A percentile compares a stretch with the other conserved stretches of the same genome.
phyloP scores from a whole-genome alignment of 2,797 vertebrate genomes.

The Melopsittacus undulatus region DNA sequence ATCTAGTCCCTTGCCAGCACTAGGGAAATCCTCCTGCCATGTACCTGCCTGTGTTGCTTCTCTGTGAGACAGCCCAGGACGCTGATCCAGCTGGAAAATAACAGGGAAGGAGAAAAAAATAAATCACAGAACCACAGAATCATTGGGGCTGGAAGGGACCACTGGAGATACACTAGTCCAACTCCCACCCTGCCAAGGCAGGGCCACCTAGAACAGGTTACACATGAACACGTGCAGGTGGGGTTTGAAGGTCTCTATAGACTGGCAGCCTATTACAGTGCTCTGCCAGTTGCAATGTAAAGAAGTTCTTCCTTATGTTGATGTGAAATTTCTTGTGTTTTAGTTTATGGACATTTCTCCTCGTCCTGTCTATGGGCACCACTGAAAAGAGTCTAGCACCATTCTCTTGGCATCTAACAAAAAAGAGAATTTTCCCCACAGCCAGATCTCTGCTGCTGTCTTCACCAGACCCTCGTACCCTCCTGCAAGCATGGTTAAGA shows the following conservation, averaged over 20 bases:
- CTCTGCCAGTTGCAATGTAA: neutral
- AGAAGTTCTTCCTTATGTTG: neutral
- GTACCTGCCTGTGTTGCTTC: fast-evolving
- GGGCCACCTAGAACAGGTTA: neutral
- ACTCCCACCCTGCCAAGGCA: neutral
- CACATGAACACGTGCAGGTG: neutral
- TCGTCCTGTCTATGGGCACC: neutral
- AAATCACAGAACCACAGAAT: neutral
- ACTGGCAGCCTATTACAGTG: neutral
- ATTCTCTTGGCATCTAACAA: neutral
- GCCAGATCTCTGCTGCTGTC: neutral
- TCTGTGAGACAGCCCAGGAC: neutral
- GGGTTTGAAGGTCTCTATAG: neutral
- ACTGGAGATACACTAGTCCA: neutral
- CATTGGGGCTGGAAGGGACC: neutral
- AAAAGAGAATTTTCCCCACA: neutral
- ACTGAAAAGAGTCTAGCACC: neutral
- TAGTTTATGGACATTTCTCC: neutral
- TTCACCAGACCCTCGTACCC: neutral
- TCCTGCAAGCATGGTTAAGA: neutral
- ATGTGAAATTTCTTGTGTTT: neutral
- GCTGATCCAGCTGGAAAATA: neutral
- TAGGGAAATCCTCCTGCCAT: neutral
- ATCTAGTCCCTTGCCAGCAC: fast-evolving
- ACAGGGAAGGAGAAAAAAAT: neutral